These are phyloP conservation scores for Drosophila flavopinicola DNA, from an alignment of 2,888 invertebrate genomes.

Conservation along the genomic window DNA sequence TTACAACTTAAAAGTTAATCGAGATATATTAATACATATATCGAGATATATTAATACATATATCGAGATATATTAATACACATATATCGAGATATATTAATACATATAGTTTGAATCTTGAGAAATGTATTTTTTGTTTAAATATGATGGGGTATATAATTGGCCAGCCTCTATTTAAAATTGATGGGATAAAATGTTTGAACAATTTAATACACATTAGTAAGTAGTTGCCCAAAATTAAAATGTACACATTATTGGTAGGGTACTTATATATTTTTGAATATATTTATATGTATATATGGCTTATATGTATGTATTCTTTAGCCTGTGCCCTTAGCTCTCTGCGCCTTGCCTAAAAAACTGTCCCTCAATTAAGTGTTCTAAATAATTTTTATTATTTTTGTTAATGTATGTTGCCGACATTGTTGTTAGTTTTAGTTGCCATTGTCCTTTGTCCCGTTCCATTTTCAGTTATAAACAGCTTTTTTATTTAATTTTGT, in stretches of 20 bases:
- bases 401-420: constrained; percentile 10
- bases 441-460: constrained; percentile 31
- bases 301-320: constrained; percentile 57
- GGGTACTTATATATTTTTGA: constrained; percentile 31
- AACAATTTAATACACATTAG: constrained; percentile 7
- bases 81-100: too few species aligned
- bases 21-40: constrained; percentile 6
- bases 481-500: constrained; percentile 50
- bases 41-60: too few species aligned
- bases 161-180: constrained; percentile 8
- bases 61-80: too few species aligned
- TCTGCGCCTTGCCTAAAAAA: constrained; percentile 46
- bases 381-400: constrained; percentile 20
- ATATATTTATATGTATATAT: constrained; percentile 37
- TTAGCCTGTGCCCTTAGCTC: constrained; percentile 46
- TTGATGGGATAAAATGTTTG: constrained; percentile 26
- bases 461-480: constrained; percentile 7
- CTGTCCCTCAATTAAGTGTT: constrained; percentile 38
- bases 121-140: too few species aligned
- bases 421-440: constrained; percentile 13
- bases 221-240: constrained; percentile 20
- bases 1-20: not conserved
- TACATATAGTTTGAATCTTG: too few species aligned
- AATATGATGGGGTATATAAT: constrained; percentile 2
- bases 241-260: constrained; percentile 24